phyloP scores from a whole-genome alignment of 2,797 vertebrate species.

The Molossus molossus region DNA sequence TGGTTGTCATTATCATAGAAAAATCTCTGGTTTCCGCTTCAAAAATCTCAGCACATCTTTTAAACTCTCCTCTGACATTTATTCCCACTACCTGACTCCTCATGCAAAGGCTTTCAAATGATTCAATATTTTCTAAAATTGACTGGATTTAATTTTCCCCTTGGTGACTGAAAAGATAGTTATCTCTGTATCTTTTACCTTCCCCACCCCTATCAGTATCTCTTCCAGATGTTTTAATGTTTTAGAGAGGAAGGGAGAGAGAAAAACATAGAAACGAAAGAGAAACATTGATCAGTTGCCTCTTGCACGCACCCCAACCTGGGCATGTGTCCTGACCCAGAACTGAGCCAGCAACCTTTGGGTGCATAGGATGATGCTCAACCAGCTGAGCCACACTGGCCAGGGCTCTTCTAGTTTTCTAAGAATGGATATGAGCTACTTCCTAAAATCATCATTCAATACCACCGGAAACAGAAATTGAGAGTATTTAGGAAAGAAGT shows the following conservation, averaged over 20 bases:
- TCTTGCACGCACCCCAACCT: no score
- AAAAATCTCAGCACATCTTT: conserved; percentile 27
- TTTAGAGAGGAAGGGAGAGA: no score
- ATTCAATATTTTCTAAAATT: conserved; percentile 18
- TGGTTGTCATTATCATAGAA: not conserved
- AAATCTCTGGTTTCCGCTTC: conserved; percentile 21
- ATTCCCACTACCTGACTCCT: not conserved
- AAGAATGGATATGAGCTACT: conserved; percentile 9
- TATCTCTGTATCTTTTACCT: not conserved
- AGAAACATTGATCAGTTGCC: no score
- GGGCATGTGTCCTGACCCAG: no score
- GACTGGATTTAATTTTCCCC: conserved; percentile 22
- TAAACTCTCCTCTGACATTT: not conserved
- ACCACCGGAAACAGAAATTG: not conserved
- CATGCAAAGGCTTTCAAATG: not conserved
- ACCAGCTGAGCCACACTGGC: no score
- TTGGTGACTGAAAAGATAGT: not conserved
- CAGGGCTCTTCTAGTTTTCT: not conserved
- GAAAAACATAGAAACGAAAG: no score
- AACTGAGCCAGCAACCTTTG: no score
- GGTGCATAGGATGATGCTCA: no score
- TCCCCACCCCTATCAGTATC: no score
- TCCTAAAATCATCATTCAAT: conserved; percentile 1
- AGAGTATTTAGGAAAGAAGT: not conserved
- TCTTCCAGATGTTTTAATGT: no score